Evolutionary conservation across 2,797 vertebrate species (phyloP), one percentile per base, ranked within the genome.

Genomic region (Ammospiza maritima): DNA sequence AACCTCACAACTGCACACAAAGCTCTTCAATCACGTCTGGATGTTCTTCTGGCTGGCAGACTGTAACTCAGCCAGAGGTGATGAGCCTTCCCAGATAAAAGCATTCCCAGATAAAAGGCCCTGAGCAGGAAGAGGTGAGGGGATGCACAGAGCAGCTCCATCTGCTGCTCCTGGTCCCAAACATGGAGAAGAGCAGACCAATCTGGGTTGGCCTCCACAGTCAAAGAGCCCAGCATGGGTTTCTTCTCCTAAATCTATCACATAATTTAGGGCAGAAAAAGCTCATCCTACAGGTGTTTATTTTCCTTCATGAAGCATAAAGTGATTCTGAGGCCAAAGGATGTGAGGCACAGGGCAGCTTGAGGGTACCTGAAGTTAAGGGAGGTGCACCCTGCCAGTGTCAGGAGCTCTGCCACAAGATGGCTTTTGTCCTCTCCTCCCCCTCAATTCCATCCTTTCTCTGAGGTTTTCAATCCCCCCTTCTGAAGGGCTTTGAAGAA

Each of bases 141-240:
- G 51, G 51, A 65, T 65, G 70, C 18, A 58, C 61, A 65, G 8
- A 34, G 38, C 70, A 86, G 40, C 29, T 84, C 42, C 44, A 16
- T 71, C 57, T 61, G 48, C 54, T 1, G 3, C 29, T 65, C 19
- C 80, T 73, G 26, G 7, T 42, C 45, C 40, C 42, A 58, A 48
- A 40, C 13, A 2, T 0, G 29, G 32, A 85, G 57, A 74, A 38
- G 30, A 65, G 26, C 58, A 81, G 19, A 75, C 30, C 30, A 40
- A 11, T 27, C 11, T 20, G 29, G 6, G 30, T 20, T 81, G 8
- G 10, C 6, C 15, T 65, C 32, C n/a, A 17, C 1, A 5, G 5
- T 6, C 25, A 60, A n/a, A 0, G 0, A 67, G 23, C 29, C 9
- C 20, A 53, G 23, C 5, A 16, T 3, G 26, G n/a, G 1, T 23